Evolutionary conservation across 2,797 vertebrate species (phyloP).

Genomic region (Acropternis orthonyx): DNA sequence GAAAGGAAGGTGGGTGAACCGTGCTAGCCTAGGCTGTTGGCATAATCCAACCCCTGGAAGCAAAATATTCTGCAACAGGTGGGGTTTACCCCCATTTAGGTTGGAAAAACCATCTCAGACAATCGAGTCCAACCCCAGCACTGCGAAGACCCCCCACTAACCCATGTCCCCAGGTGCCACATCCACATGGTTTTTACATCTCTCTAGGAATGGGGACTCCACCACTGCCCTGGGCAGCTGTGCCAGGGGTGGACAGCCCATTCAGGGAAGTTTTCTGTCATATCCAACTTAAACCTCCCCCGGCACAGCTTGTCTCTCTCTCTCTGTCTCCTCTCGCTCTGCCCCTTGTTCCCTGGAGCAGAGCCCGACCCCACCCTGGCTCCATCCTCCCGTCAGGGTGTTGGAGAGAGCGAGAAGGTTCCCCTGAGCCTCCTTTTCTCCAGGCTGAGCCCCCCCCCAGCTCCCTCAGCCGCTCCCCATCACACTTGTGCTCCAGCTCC

Average conservation of each 20-base stretch:
- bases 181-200: not conserved
- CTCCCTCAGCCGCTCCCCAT: not conserved
- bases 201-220: not conserved
- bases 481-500: not conserved
- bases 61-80: not conserved
- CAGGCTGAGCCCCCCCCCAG: not conserved
- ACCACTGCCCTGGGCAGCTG: not conserved
- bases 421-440: not conserved
- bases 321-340: not conserved
- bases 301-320: not conserved
- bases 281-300: not conserved
- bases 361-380: not conserved
- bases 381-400: not conserved
- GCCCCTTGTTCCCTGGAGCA: not conserved
- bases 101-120: not conserved
- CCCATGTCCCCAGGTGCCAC: not conserved
- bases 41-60: not conserved
- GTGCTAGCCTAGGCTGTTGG: not conserved
- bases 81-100: not conserved
- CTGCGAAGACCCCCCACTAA: not conserved
- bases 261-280: not conserved
- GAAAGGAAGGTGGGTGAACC: fast-evolving
- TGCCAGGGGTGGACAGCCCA: not conserved
- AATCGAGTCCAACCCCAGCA: not conserved
- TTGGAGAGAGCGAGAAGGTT: not conserved